Percentiles rank a stretch among this genome's conserved stretches.
Evolutionary conservation across 1,140 invertebrate genomes (phyloP).

Genomic region (Halictus rubicundus): DNA sequence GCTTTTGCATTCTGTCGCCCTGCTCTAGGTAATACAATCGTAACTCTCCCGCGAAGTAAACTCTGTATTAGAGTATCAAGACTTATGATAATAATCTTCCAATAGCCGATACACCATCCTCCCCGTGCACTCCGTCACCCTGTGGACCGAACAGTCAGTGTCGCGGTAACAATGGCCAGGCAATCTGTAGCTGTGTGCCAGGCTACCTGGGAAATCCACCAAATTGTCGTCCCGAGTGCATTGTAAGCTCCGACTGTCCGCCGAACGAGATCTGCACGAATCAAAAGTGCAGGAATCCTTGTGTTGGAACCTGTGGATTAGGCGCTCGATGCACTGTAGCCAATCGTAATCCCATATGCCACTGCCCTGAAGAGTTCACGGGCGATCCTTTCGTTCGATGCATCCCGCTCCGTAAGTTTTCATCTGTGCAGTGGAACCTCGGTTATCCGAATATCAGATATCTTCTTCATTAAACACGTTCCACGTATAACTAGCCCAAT

Average conservation of each 20-base stretch:
- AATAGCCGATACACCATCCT: constrained; percentile 66
- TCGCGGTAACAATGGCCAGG: constrained; percentile 82
- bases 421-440: too few species aligned
- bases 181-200: constrained; percentile 85
- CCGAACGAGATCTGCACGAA: constrained; percentile 85
- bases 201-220: constrained; percentile 86
- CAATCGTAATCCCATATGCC: constrained; percentile 84
- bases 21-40: constrained; percentile 64
- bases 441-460: too few species aligned
- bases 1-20: constrained; percentile 84
- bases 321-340: constrained; percentile 83
- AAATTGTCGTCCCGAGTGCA: constrained; percentile 86
- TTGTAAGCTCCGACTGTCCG: constrained; percentile 85
- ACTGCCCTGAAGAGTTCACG: constrained; percentile 82
- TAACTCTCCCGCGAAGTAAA: not conserved
- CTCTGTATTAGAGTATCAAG: not conserved
- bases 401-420: constrained; percentile 76
- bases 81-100: not conserved
- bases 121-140: constrained; percentile 84
- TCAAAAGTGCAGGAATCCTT: constrained; percentile 87
- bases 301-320: constrained; percentile 86
- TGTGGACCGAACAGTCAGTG: constrained; percentile 87
- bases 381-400: constrained; percentile 84
- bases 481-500: too few species aligned
- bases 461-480: too few species aligned